Conservation (phyloP, 2,113 vertebrate genomes). For the Coturnix japonica region DNA sequence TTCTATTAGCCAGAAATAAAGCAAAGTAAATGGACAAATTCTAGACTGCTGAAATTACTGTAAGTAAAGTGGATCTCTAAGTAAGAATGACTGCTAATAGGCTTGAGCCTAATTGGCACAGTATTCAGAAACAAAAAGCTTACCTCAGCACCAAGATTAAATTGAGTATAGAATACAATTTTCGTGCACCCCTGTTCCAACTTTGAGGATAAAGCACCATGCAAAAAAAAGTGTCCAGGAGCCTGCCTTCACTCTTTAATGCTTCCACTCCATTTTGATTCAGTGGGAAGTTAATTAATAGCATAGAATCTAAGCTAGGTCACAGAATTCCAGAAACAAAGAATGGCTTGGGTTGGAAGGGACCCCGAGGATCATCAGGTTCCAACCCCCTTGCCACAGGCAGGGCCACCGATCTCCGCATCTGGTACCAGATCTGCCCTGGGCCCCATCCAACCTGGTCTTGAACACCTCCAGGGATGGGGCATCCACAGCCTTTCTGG, state of each 20-base stretch:
- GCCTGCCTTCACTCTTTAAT: not conserved
- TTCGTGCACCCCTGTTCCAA: not conserved
- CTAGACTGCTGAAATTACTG: not conserved
- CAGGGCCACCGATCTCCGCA: too few species aligned
- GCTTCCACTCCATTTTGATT: not conserved
- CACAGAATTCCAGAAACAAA: not conserved
- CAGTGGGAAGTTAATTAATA: not conserved
- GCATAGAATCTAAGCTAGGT: not conserved
- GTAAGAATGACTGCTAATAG: not conserved
- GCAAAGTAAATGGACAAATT: not conserved
- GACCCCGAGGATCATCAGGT: too few species aligned
- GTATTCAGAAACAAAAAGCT: not conserved
- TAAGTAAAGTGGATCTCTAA: not conserved
- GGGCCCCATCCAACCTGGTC: too few species aligned
- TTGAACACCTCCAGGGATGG: too few species aligned
- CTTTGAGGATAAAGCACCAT: not conserved
- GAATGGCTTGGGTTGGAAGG: too few species aligned
- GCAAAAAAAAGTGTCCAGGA: not conserved
- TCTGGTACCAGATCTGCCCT: too few species aligned
- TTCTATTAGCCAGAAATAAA: not conserved
- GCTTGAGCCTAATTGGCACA: not conserved
- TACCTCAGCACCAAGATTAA: not conserved
- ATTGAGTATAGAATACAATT: not conserved
- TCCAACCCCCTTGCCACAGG: too few species aligned
- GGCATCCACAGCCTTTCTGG: too few species aligned